These are phyloP conservation scores for Arbacia lixula DNA, from an alignment of 53 echinoderm and acorn worm species.

Conservation along the genomic window DNA sequence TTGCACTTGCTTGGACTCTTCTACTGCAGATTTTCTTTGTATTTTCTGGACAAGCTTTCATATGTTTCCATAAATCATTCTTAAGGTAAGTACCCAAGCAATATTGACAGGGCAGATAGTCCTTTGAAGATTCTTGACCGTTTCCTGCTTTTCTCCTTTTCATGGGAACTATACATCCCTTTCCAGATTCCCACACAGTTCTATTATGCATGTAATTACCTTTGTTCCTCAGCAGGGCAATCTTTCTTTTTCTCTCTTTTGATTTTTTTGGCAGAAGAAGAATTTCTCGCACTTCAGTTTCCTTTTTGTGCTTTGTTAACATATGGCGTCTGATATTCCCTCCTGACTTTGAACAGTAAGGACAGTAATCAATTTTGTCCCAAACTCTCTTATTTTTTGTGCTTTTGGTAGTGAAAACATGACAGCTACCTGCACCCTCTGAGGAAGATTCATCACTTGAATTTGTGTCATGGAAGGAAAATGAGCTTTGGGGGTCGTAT, in stretches of 20 bases:
- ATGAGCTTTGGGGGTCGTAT: neutral
- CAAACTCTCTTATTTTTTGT: constrained; percentile 16
- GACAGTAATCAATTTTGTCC: constrained; percentile 17
- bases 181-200: constrained; percentile 31
- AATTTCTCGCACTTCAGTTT: constrained; percentile 32
- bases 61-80: constrained; percentile 64
- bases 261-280: constrained; percentile 22
- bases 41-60: constrained; percentile 39
- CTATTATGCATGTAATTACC: constrained; percentile 56
- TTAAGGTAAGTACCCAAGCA: constrained; percentile 57
- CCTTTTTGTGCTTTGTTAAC: constrained; percentile 22
- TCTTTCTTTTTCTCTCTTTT: constrained; percentile 43
- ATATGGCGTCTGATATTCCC: constrained; percentile 38
- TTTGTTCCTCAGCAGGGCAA: constrained; percentile 54
- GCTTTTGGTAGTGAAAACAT: constrained; percentile 20
- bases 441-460: constrained; percentile 17
- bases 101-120: constrained; percentile 66
- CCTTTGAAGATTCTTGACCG: constrained; percentile 35
- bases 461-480: neutral
- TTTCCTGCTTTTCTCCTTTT: constrained; percentile 35
- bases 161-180: constrained; percentile 48
- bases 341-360: constrained; percentile 9
- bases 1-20: constrained; percentile 52
- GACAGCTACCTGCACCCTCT: constrained; percentile 13
- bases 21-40: constrained; percentile 26